These are phyloP conservation scores for Acanthosepion pharaonis DNA, from an alignment of 2,888 invertebrate genomes.

Conservation along the genomic window DNA sequence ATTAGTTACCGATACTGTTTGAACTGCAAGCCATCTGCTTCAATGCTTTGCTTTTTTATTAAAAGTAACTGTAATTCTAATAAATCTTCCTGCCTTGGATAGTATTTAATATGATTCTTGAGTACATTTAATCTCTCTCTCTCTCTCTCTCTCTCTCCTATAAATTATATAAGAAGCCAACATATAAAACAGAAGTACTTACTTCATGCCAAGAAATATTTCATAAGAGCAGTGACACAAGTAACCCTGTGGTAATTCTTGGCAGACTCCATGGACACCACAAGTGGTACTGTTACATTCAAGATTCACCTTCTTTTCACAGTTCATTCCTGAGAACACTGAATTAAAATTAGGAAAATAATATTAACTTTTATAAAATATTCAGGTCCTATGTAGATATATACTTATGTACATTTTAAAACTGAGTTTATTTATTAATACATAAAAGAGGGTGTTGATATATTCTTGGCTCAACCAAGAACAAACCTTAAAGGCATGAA, in stretches of 20 bases:
- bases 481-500: no score
- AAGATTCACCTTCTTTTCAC: neutral
- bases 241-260: constrained; percentile 89
- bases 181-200: neutral
- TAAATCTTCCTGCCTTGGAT: no score
- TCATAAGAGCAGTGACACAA: constrained; percentile 91
- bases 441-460: neutral
- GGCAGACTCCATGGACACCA: constrained; percentile 96
- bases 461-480: no score
- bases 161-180: neutral
- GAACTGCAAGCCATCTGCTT: no score
- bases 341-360: neutral
- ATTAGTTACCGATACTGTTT: no score
- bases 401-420: neutral
- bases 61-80: no score
- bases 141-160: neutral
- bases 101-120: no score
- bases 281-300: constrained; percentile 80
- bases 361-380: neutral
- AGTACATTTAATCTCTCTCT: no score
- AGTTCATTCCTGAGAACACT: neutral
- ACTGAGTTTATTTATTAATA: neutral
- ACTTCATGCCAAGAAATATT: constrained; percentile 47
- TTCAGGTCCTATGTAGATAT: neutral
- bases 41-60: no score